Conservation (phyloP, 2,888 invertebrate species). For the Noctua janthe region DNA sequence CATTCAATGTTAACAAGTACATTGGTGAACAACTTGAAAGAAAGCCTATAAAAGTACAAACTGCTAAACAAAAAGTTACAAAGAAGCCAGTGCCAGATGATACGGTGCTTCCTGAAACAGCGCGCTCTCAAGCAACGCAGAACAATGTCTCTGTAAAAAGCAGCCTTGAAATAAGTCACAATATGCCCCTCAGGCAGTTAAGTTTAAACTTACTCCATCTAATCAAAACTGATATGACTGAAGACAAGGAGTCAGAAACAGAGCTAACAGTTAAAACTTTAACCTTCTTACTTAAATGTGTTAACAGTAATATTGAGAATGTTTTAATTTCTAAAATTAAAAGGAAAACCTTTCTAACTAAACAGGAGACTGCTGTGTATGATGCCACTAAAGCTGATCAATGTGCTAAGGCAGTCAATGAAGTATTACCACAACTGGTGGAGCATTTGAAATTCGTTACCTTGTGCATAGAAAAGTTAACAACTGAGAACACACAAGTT, state of each 20-base stretch:
- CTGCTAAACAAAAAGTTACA: constrained; percentile 73
- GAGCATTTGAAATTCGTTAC: constrained; percentile 78
- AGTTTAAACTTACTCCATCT: constrained; percentile 80
- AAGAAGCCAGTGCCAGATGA: constrained; percentile 78
- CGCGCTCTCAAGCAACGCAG: constrained; percentile 81
- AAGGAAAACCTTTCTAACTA: constrained; percentile 81
- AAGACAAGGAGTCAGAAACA: constrained; percentile 70
- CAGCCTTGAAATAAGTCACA: constrained; percentile 75
- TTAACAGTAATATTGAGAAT: constrained; percentile 78
- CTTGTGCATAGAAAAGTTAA: constrained; percentile 75
- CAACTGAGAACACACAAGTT: constrained; percentile 69
- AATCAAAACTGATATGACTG: constrained; percentile 78
- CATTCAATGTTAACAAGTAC: constrained; percentile 77
- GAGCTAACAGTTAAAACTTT: constrained; percentile 79
- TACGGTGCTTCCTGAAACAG: constrained; percentile 79
- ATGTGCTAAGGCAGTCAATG: constrained; percentile 77
- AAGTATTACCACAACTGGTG: constrained; percentile 80
- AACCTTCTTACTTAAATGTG: constrained; percentile 79
- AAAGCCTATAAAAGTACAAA: constrained; percentile 69
- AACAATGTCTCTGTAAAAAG: constrained; percentile 74
- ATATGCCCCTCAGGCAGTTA: constrained; percentile 79
- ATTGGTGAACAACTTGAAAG: constrained; percentile 74
- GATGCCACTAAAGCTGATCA: constrained; percentile 80
- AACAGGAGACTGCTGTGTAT: constrained; percentile 77
- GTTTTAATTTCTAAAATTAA: constrained; percentile 83